These are phyloP conservation scores for Tachypleus tridentatus DNA, from an alignment of 1,140 invertebrate species.

Conservation along the genomic window DNA sequence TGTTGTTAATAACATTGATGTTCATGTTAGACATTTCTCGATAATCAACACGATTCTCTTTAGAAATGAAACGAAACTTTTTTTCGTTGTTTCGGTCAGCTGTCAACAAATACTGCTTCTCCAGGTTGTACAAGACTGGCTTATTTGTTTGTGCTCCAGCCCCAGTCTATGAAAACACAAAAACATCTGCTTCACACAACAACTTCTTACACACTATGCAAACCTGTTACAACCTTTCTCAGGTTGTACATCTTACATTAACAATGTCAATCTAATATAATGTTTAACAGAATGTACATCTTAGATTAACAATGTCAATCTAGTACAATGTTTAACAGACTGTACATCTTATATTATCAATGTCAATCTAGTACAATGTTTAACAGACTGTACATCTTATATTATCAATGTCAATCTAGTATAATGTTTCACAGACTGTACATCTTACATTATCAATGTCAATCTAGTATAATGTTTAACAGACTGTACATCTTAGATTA, in stretches of 20 bases:
- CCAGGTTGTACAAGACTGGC: constrained; percentile 47
- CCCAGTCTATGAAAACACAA: constrained; percentile 35
- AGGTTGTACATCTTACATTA: not conserved
- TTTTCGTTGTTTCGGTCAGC: constrained; percentile 62
- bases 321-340: too few species aligned
- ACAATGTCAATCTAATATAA: not conserved
- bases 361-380: too few species aligned
- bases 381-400: too few species aligned
- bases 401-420: too few species aligned
- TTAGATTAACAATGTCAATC: too few species aligned
- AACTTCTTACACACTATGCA: too few species aligned
- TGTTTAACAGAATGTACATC: not conserved
- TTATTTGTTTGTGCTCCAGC: constrained; percentile 56
- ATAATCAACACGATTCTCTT: constrained; percentile 71
- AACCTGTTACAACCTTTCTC: too few species aligned
- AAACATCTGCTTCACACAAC: not conserved
- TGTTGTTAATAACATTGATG: not conserved
- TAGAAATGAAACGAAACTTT: constrained; percentile 70
- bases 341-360: too few species aligned
- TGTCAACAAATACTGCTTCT: constrained; percentile 33
- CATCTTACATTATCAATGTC: too few species aligned
- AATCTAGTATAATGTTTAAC: too few species aligned
- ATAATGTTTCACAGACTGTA: too few species aligned
- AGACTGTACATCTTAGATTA: too few species aligned
- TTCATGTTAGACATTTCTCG: constrained; percentile 41